Evolutionary conservation across 2,797 vertebrate genomes (phyloP), one percentile per base, ranked within the genome.

Genomic region (Hydrocynus forskahlii): DNA sequence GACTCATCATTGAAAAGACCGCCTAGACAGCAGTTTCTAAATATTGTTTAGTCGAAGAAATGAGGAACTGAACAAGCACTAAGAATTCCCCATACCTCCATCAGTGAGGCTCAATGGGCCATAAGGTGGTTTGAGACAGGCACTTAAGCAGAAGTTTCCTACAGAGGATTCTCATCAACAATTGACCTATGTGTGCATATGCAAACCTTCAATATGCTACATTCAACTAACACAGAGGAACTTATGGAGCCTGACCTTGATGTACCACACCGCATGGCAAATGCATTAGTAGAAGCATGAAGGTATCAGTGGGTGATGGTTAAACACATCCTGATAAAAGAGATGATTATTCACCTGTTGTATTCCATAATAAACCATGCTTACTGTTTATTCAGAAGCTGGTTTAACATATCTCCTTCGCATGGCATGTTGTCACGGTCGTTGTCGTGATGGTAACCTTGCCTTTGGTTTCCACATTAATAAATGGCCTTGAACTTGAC

Each of bases 11-110:
- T 81, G 80, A 83, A 85, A 87, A 85, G 70, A 80, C 76, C 74
- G 84, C 81, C 79, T 80, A 83, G 86, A 83, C 70, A 82, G 86
- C 86, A 82, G 76, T 85, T 81, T 83, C 64, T 60, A 62, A 83
- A 87, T 87, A 87, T 68, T 87, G 84, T 87, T 85, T 85, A 85
- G 83, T 85, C 81, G 81, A 79, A 81, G 86, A 83, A 83, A 87
- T 45, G 57, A 68, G 29, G 62, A 73, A 66, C 48, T 83, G 64
- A 81, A 71, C 72, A 74, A 81, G 79, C 78, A 79, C 80, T 80
- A 81, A 59, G 52, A 81, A 85, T 85, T 83, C 83, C 79, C 83
- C 21, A 62, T 45, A 68, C 83, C 70, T 74, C 68, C 81, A 85
- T 83, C 78, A 81, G 19, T 57, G 74, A 76, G 72, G 78, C 76